phyloP scores from a whole-genome alignment of 2,888 invertebrate species.

The Proisotoma minuta region DNA sequence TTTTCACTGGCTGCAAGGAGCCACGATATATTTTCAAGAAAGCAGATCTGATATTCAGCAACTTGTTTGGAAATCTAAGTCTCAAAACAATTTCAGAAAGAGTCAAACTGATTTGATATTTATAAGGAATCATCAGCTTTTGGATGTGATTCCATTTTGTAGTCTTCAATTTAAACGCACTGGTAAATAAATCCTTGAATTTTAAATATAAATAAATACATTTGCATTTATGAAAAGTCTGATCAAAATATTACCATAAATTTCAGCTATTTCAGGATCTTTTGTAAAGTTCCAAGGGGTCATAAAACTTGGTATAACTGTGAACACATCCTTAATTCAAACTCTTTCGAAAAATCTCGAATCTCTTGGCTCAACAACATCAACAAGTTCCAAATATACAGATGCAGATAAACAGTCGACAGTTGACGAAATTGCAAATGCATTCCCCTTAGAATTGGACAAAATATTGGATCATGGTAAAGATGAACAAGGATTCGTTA shows the following conservation, averaged over 20 bases:
- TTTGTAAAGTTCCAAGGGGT: slow-evolving; percentile 29
- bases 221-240: not conserved
- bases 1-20: slow-evolving; percentile 1
- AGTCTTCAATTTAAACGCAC: slow-evolving; percentile 35
- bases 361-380: slow-evolving; percentile 6
- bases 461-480: slow-evolving; percentile 25
- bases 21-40: slow-evolving; percentile 13
- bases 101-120: slow-evolving; percentile 10
- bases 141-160: slow-evolving; percentile 29
- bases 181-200: slow-evolving; percentile 19
- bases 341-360: too few relatives aligned
- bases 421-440: slow-evolving; percentile 12
- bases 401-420: slow-evolving; percentile 4
- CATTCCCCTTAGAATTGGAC: slow-evolving; percentile 31
- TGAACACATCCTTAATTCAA: too few relatives aligned
- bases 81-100: not conserved
- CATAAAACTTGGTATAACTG: slow-evolving; percentile 27
- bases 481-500: slow-evolving; percentile 36
- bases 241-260: not conserved
- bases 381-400: not conserved
- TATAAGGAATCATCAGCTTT: slow-evolving; percentile 24
- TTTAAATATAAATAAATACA: not conserved
- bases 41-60: not conserved
- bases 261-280: slow-evolving; percentile 25
- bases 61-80: not conserved